These are phyloP conservation scores for Cossypha polioptera DNA, from an alignment of 2,797 vertebrate genomes.

Conservation along the genomic window DNA sequence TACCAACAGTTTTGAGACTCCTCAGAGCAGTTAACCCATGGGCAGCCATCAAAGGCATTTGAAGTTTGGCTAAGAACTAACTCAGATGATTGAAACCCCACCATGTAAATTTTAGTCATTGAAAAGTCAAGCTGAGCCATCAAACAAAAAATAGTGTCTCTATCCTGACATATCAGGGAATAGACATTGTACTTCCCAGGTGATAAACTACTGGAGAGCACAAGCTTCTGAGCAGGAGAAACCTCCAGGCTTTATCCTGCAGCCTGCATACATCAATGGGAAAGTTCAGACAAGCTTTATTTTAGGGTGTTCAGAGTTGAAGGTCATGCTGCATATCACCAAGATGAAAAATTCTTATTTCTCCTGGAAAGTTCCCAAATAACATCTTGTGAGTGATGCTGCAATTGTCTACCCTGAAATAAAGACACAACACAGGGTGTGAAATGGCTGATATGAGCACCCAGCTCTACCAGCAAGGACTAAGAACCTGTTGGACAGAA, in stretches of 20 bases:
- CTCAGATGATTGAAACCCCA: conserved; percentile 3
- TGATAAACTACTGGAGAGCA: conserved; percentile 18
- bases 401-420: background rate
- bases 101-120: conserved; percentile 24
- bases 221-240: background rate
- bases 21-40: conserved; percentile 41
- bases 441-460: background rate
- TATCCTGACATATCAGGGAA: conserved; percentile 27
- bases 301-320: background rate
- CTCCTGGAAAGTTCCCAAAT: background rate
- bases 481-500: background rate
- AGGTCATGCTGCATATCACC: background rate
- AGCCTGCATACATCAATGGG: background rate
- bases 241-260: background rate
- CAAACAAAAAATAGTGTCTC: conserved; percentile 21
- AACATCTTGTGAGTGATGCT: background rate
- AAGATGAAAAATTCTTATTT: background rate
- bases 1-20: conserved; percentile 22
- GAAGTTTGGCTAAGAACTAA: background rate
- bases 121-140: conserved; percentile 44
- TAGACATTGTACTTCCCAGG: background rate
- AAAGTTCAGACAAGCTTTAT: background rate
- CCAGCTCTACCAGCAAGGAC: background rate
- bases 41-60: conserved; percentile 26
- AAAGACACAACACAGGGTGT: background rate